Percentiles rank a stretch among this genome's conserved stretches.
Conservation (phyloP, 2,797 vertebrate genomes). For the Sebastolobus alascanus region DNA sequence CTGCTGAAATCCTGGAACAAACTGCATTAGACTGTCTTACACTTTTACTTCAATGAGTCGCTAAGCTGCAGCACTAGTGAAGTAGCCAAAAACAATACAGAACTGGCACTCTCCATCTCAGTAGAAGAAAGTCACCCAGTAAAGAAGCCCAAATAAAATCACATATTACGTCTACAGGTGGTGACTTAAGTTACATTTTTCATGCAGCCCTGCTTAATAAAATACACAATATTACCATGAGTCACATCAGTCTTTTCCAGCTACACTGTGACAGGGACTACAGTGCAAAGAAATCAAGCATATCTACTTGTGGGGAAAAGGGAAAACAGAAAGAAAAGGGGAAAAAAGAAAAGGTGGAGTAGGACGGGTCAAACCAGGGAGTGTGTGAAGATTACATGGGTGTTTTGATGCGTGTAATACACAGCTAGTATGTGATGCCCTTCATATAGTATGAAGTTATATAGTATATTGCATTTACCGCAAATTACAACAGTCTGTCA, state of each 20-base stretch:
- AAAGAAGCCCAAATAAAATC: neutral
- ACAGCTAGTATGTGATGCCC: conserved; percentile 1
- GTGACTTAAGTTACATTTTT: neutral
- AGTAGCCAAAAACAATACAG: neutral
- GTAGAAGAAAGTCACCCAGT: neutral
- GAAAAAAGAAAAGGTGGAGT: neutral
- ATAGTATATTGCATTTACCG: neutral
- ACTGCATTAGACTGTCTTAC: conserved; percentile 11
- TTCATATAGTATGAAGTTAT: conserved; percentile 8
- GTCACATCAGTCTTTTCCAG: neutral
- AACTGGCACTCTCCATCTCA: neutral
- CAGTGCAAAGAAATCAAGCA: neutral
- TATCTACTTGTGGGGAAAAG: neutral
- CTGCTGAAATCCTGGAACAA: conserved; percentile 42
- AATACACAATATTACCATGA: neutral
- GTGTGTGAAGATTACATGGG: neutral
- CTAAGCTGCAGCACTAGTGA: conserved; percentile 8
- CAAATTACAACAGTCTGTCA: neutral
- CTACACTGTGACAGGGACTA: neutral
- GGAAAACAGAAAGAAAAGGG: no score
- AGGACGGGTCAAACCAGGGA: neutral
- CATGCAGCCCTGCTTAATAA: neutral
- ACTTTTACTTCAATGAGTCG: conserved; percentile 28
- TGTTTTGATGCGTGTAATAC: conserved; percentile 2
- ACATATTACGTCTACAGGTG: neutral